These are phyloP conservation scores for Falco novaeseelandiae DNA, from an alignment of 2,797 vertebrate species.

Conservation along the genomic window DNA sequence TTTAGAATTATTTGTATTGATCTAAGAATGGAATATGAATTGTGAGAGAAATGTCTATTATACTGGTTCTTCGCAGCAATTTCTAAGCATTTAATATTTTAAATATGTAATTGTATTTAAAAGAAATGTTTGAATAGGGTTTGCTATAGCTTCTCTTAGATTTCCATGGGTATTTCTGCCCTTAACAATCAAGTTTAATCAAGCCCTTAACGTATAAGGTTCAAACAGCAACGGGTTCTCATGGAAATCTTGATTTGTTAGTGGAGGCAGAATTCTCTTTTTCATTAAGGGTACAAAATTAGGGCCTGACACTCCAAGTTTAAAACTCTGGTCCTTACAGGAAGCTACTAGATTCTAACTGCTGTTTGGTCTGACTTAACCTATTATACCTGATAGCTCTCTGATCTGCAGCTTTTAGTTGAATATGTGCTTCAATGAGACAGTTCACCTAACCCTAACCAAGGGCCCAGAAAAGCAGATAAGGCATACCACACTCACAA, in stretches of 20 bases:
- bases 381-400: neutral
- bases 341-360: neutral
- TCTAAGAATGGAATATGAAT: neutral
- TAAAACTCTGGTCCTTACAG: neutral
- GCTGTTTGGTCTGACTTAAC: neutral
- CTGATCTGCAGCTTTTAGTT: neutral
- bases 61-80: neutral
- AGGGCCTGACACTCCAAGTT: neutral
- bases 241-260: neutral
- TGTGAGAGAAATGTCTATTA: neutral
- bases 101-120: neutral
- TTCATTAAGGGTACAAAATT: neutral
- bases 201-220: neutral
- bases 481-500: neutral
- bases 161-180: neutral
- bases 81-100: neutral
- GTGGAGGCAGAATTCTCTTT: neutral
- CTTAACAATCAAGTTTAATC: neutral
- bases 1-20: neutral
- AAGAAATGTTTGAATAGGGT: neutral
- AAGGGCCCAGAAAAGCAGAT: neutral
- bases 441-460: neutral
- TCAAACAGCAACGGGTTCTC: neutral
- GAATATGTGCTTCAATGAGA: neutral
- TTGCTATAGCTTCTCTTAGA: neutral